Conservation (phyloP, 2,797 vertebrate genomes). For the Hafferia zeledoni region DNA sequence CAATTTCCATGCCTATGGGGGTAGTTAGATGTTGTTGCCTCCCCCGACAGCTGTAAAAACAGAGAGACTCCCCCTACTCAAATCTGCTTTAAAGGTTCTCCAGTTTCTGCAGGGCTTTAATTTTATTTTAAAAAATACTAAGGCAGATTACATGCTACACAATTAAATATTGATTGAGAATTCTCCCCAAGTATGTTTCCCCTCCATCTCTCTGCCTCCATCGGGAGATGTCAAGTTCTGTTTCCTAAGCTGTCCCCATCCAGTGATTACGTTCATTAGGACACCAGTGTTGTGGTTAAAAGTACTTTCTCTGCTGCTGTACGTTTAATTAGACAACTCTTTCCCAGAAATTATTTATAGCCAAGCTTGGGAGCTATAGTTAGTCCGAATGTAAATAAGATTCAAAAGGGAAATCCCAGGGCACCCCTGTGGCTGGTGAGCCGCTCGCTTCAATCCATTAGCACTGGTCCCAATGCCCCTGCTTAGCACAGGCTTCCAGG, state of each 20-base stretch:
- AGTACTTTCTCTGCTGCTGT: conserved; percentile 77
- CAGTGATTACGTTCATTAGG: conserved; percentile 82
- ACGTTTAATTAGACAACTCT: conserved; percentile 84
- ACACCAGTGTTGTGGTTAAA: conserved; percentile 78
- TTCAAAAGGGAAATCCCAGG: conserved; percentile 76
- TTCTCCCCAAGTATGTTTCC: conserved; percentile 68
- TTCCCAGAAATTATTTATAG: conserved; percentile 84
- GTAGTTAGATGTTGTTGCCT: neutral
- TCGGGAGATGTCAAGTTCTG: conserved; percentile 70
- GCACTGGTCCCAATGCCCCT: conserved; percentile 24
- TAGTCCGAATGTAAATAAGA: conserved; percentile 83
- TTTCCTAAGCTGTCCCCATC: conserved; percentile 81
- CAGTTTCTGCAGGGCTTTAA: neutral
- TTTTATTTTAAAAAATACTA: conserved; percentile 51
- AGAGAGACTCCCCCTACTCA: neutral
- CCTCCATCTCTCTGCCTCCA: conserved; percentile 66
- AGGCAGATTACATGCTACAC: conserved; percentile 61
- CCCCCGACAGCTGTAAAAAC: neutral
- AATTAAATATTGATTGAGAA: conserved; percentile 83
- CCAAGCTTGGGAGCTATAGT: conserved; percentile 76
- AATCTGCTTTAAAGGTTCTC: conserved; percentile 26
- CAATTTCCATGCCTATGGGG: neutral
- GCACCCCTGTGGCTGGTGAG: conserved; percentile 61
- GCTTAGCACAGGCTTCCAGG: conserved; percentile 34
- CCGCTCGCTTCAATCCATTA: conserved; percentile 60